A percentile compares a stretch with the other conserved stretches of the same genome.
These are phyloP conservation scores for Diadromus collaris DNA, from an alignment of 2,888 invertebrate genomes.

Conservation along the genomic window DNA sequence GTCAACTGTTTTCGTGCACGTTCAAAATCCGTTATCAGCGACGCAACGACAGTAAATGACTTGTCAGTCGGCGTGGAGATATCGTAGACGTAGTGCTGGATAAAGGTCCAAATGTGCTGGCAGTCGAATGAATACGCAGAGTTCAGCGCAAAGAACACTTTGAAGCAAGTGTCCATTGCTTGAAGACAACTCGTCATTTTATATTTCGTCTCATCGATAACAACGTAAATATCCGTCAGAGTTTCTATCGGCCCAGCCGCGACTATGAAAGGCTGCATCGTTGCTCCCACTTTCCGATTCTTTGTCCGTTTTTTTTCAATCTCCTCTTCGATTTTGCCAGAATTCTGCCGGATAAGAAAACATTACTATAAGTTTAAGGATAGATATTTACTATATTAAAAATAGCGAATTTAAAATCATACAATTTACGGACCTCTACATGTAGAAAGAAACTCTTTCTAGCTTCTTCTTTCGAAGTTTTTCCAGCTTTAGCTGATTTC, in stretches of 20 bases:
- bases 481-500: conserved; percentile 11
- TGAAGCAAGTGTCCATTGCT: conserved; percentile 33
- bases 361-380: background rate
- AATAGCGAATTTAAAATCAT: background rate
- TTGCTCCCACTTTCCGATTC: background rate
- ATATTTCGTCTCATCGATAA: conserved; percentile 3
- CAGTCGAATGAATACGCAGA: conserved; percentile 8
- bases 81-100: conserved; percentile 2
- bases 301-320: conserved; percentile 12
- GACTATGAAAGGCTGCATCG: conserved; percentile 15
- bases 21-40: conserved; percentile 15
- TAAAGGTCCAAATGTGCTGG: conserved; percentile 14
- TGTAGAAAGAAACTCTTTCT: background rate
- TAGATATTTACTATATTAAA: background rate
- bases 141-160: conserved; percentile 29
- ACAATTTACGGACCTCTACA: background rate
- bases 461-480: conserved; percentile 7
- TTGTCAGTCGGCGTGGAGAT: conserved; percentile 12
- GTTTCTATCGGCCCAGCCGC: conserved; percentile 17
- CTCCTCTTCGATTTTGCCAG: conserved; percentile 12
- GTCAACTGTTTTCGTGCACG: background rate
- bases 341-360: conserved; percentile 12
- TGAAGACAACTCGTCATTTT: conserved; percentile 3
- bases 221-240: conserved; percentile 12
- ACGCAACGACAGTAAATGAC: background rate